phyloP scores from a whole-genome alignment of 2,113 vertebrate species.

The Forbesichthys papilliferus region DNA sequence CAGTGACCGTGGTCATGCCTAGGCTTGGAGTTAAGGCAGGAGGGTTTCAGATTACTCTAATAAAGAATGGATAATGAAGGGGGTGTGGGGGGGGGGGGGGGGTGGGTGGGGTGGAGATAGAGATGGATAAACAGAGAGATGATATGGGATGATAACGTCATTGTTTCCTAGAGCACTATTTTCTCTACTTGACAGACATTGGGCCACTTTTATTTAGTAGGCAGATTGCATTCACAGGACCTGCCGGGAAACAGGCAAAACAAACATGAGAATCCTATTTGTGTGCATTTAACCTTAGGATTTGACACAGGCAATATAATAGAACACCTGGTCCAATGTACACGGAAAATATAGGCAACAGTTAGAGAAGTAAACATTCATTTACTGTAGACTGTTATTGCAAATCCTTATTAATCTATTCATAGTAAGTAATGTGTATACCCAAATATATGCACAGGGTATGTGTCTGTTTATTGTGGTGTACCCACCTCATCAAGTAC shows the following conservation, averaged over 20 bases:
- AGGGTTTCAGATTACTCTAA: slow-evolving; percentile 68
- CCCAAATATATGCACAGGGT: too few relatives aligned
- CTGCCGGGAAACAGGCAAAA: slow-evolving; percentile 46
- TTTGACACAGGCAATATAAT: slow-evolving; percentile 26
- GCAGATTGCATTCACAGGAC: slow-evolving; percentile 40
- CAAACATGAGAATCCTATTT: slow-evolving; percentile 48
- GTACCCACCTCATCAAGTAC: too few relatives aligned
- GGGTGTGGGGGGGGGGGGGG: slow-evolving; percentile 38
- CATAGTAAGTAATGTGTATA: too few relatives aligned
- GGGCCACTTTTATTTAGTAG: slow-evolving; percentile 62
- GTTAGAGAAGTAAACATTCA: not conserved
- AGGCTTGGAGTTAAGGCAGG: slow-evolving; percentile 36
- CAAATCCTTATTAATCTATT: too few relatives aligned
- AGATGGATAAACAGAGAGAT: slow-evolving; percentile 41
- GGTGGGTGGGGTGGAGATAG: slow-evolving; percentile 6
- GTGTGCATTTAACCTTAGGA: slow-evolving; percentile 27
- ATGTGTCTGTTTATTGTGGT: too few relatives aligned
- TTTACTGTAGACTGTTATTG: not conserved
- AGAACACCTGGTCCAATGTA: slow-evolving; percentile 2
- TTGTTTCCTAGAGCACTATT: slow-evolving; percentile 58
- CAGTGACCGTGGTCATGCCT: slow-evolving; percentile 22
- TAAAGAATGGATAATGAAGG: slow-evolving; percentile 63
- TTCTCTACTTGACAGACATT: slow-evolving; percentile 62
- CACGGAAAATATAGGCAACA: slow-evolving; percentile 8
- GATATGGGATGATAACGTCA: slow-evolving; percentile 50